A percentile compares a stretch with the other conserved stretches of the same genome.
Conservation (phyloP, 2,888 invertebrate genomes). For the Eupithecia abbreviata region DNA sequence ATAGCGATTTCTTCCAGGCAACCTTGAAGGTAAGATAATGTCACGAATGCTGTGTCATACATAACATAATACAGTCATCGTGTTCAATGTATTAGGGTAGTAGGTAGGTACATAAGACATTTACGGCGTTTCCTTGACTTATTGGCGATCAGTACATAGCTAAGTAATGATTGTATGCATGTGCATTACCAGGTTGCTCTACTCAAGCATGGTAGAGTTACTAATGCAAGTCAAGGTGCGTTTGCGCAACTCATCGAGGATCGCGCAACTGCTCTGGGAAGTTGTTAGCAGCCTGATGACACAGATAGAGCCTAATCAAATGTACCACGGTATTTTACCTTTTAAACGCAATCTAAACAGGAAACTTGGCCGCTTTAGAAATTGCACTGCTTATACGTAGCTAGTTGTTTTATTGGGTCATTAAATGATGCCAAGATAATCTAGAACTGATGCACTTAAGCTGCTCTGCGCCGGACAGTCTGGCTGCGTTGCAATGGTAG, state of each 20-base stretch:
- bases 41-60: not conserved
- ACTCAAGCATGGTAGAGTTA: constrained; percentile 43
- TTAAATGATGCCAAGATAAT: constrained; percentile 43
- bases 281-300: constrained; percentile 42
- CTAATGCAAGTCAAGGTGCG: constrained; percentile 70
- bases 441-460: constrained; percentile 38
- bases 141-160: constrained; percentile 37
- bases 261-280: constrained; percentile 49
- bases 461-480: constrained; percentile 54
- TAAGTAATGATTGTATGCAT: constrained; percentile 43
- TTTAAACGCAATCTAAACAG: constrained; percentile 37
- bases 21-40: no score
- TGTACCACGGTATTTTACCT: constrained; percentile 26
- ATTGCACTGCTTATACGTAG: constrained; percentile 1
- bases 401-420: constrained; percentile 28
- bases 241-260: constrained; percentile 65
- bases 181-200: constrained; percentile 40
- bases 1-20: no score
- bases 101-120: not conserved
- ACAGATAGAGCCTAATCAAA: constrained; percentile 42
- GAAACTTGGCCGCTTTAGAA: constrained; percentile 22
- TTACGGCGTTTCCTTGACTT: constrained; percentile 43
- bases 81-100: constrained; percentile 47
- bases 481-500: constrained; percentile 46
- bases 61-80: constrained; percentile 41